phyloP scores from a whole-genome alignment of 2,797 vertebrate species.

The Borostomias antarcticus region DNA sequence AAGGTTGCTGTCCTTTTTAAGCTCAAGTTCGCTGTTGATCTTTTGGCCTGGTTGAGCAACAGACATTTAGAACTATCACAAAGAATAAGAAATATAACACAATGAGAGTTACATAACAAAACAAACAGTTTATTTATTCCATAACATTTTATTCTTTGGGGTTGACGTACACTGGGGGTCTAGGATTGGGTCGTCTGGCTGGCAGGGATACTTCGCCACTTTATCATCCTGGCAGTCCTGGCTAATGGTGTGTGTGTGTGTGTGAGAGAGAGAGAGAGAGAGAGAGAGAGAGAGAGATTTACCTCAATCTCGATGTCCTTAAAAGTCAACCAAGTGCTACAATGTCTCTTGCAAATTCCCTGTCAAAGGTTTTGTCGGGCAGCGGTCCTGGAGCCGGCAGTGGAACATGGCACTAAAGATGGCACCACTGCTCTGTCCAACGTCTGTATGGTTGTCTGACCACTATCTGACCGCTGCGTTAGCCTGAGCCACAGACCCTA shows the following conservation, averaged over 20 bases:
- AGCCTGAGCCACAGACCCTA: constrained; percentile 15
- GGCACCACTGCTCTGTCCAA: constrained; percentile 14
- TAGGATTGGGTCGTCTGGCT: constrained; percentile 41
- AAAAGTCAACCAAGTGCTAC: constrained; percentile 5
- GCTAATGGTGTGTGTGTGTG: constrained; percentile 18
- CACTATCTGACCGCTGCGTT: constrained; percentile 31
- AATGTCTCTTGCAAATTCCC: not conserved
- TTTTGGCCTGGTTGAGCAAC: too few species aligned
- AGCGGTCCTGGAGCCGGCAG: not conserved
- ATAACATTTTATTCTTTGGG: too few species aligned
- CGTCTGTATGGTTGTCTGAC: constrained; percentile 15
- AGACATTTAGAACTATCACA: too few species aligned
- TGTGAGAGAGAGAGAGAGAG: constrained; percentile 25
- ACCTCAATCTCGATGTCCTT: not conserved
- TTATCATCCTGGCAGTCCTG: constrained; percentile 41
- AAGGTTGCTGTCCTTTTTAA: too few species aligned
- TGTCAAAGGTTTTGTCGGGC: not conserved
- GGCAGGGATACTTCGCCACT: constrained; percentile 39
- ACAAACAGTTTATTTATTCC: too few species aligned
- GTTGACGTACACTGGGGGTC: too few species aligned
- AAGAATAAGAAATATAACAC: too few species aligned
- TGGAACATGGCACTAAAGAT: constrained; percentile 18
- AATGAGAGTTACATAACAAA: too few species aligned
- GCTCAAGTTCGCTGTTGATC: too few species aligned
- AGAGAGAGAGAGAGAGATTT: not conserved